These are phyloP conservation scores for Brachionichthys hirsutus DNA, from an alignment of 2,113 vertebrate species.

Conservation along the genomic window DNA sequence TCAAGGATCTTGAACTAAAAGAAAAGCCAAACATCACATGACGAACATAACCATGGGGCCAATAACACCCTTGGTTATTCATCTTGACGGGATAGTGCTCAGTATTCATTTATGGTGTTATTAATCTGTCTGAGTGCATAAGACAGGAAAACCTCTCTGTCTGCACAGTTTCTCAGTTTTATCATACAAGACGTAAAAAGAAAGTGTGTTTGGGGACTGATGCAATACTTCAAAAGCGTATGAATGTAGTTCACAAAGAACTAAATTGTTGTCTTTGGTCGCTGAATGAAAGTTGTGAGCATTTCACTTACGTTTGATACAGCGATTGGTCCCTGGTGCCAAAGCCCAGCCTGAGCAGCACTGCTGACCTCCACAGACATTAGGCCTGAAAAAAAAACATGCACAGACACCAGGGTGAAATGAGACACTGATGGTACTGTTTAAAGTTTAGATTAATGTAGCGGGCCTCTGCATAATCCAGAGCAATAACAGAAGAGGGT, in stretches of 20 bases:
- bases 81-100: conserved; percentile 57
- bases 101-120: conserved; percentile 49
- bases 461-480: conserved; percentile 16
- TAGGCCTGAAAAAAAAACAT: conserved; percentile 79
- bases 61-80: conserved; percentile 51
- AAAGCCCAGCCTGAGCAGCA: conserved; percentile 94
- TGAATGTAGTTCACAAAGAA: conserved; percentile 10
- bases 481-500: conserved; percentile 18
- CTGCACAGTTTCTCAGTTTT: conserved; percentile 20
- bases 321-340: conserved; percentile 87
- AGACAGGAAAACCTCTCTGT: conserved; percentile 37
- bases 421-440: conserved; percentile 20
- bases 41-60: conserved; percentile 50
- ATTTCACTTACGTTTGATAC: conserved; percentile 92
- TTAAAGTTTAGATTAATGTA: conserved; percentile 6
- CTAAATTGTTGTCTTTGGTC: background rate
- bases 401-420: conserved; percentile 20
- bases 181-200: conserved; percentile 3
- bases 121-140: conserved; percentile 38
- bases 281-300: background rate
- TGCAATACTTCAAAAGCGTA: background rate
- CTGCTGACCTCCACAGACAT: conserved; percentile 91
- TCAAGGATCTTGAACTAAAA: conserved; percentile 42
- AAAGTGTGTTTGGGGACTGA: conserved; percentile 5
- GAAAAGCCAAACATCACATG: conserved; percentile 39